phyloP scores from a whole-genome alignment of 30 jellyfish, hydroid and myxozoan genomes.

The Mastigias papua region DNA sequence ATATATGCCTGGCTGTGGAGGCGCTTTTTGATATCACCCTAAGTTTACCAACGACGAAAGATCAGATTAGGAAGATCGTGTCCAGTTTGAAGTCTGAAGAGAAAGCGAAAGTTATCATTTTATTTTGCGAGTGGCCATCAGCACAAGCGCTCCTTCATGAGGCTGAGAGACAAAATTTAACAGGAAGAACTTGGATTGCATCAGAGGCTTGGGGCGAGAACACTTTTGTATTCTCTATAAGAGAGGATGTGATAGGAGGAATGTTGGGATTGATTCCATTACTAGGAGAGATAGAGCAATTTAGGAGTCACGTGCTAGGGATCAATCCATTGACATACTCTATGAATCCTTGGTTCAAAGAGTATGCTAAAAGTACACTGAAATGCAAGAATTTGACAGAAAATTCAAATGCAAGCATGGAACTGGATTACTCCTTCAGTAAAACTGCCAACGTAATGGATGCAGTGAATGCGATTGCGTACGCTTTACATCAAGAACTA shows the following conservation, averaged over 20 bases:
- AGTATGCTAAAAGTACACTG: slow-evolving; percentile 31
- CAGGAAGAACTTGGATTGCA: slow-evolving; percentile 80
- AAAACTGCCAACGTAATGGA: slow-evolving; percentile 73
- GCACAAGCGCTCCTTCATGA: slow-evolving; percentile 81
- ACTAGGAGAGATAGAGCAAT: slow-evolving; percentile 39
- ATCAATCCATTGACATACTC: slow-evolving; percentile 30
- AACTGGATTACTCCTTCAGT: slow-evolving; percentile 45
- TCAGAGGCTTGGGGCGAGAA: slow-evolving; percentile 87
- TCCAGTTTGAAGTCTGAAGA: slow-evolving; percentile 40
- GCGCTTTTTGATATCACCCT: slow-evolving; percentile 55
- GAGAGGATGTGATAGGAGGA: slow-evolving; percentile 62
- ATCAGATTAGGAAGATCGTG: slow-evolving; percentile 45
- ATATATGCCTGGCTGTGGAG: slow-evolving; percentile 69
- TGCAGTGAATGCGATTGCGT: slow-evolving; percentile 73
- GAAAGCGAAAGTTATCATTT: slow-evolving; percentile 62
- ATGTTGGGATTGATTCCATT: slow-evolving; percentile 74
- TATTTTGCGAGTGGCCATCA: slow-evolving; percentile 63
- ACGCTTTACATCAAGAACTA: slow-evolving; percentile 65
- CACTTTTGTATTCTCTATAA: slow-evolving; percentile 39
- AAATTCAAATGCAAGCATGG: neutral
- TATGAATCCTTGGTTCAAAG: slow-evolving; percentile 56
- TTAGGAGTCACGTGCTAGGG: slow-evolving; percentile 22
- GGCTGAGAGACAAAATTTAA: slow-evolving; percentile 66
- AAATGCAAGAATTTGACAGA: slow-evolving; percentile 28
- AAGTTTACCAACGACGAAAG: slow-evolving; percentile 31